Conservation (phyloP, 2,888 invertebrate species). For the Sesia bembeciformis region DNA sequence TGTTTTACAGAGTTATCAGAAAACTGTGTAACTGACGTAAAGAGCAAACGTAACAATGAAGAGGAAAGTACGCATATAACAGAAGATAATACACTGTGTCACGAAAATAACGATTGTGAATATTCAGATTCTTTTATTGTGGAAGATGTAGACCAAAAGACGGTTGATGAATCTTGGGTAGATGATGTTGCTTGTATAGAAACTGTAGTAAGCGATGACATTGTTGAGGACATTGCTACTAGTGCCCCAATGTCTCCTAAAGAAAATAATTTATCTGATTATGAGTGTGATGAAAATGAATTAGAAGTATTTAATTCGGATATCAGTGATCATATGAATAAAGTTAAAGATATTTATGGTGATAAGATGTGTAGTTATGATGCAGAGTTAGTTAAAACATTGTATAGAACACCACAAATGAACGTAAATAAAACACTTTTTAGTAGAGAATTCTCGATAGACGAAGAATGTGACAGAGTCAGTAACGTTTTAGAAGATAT, state of each 20-base stretch:
- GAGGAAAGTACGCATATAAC: slow-evolving; percentile 8
- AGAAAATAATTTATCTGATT: slow-evolving; percentile 19
- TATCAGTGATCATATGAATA: slow-evolving; percentile 31
- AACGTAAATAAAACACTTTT: slow-evolving; percentile 46
- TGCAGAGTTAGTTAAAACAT: slow-evolving; percentile 43
- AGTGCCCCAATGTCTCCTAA: slow-evolving; percentile 33
- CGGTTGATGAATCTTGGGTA: slow-evolving; percentile 48
- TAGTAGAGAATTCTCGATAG: slow-evolving; percentile 6
- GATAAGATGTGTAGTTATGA: slow-evolving; percentile 41
- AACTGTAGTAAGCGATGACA: slow-evolving; percentile 59
- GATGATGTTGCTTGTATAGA: slow-evolving; percentile 62
- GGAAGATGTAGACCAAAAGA: slow-evolving; percentile 27
- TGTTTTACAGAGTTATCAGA: slow-evolving; percentile 41
- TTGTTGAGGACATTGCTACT: slow-evolving; percentile 47
- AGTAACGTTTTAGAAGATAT: slow-evolving; percentile 6
- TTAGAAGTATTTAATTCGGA: slow-evolving; percentile 16
- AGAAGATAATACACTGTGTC: slow-evolving; percentile 7
- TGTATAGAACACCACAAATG: slow-evolving; percentile 54
- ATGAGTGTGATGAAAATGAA: slow-evolving; percentile 16
- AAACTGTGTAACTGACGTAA: slow-evolving; percentile 25
- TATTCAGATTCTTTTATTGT: slow-evolving; percentile 22
- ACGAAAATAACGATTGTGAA: slow-evolving; percentile 16
- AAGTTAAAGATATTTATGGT: slow-evolving; percentile 43
- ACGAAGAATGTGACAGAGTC: slow-evolving; percentile 9
- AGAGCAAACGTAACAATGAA: slow-evolving; percentile 15